These are phyloP conservation scores for Laodelphax striatellus DNA, from an alignment of 1,140 invertebrate genomes.

Conservation along the genomic window DNA sequence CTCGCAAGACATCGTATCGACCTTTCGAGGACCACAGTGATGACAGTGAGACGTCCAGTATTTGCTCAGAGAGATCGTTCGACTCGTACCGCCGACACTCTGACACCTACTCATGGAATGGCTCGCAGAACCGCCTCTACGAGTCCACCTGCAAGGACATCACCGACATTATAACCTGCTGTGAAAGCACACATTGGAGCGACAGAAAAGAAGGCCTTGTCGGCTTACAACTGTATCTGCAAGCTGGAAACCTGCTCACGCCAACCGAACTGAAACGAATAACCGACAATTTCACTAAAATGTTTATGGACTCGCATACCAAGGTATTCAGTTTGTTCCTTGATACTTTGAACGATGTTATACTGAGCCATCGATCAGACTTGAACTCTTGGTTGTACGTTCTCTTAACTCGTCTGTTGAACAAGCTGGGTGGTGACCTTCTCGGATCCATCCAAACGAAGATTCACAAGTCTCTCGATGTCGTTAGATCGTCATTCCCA, in stretches of 20 bases:
- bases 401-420: constrained; percentile 61
- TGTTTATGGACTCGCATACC: constrained; percentile 96
- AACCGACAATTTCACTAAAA: constrained; percentile 85
- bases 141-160: constrained; percentile 58
- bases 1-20: constrained; percentile 4
- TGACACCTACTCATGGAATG: constrained; percentile 65
- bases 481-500: constrained; percentile 49
- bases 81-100: constrained; percentile 67
- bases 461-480: constrained; percentile 73
- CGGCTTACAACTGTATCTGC: constrained; percentile 62
- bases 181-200: constrained; percentile 79
- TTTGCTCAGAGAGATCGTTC: constrained; percentile 83
- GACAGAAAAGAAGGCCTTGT: constrained; percentile 87
- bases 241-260: constrained; percentile 53
- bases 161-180: constrained; percentile 74
- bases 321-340: constrained; percentile 88
- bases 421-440: constrained; percentile 82
- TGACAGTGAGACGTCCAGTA: constrained; percentile 87
- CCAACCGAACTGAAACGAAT: constrained; percentile 62
- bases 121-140: constrained; percentile 63
- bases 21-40: constrained; percentile 63
- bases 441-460: constrained; percentile 82
- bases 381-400: constrained; percentile 86
- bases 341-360: constrained; percentile 81
- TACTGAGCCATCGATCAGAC: constrained; percentile 73